Conservation (phyloP, 2,888 invertebrate genomes). For the Camptogramma bilineatum region DNA sequence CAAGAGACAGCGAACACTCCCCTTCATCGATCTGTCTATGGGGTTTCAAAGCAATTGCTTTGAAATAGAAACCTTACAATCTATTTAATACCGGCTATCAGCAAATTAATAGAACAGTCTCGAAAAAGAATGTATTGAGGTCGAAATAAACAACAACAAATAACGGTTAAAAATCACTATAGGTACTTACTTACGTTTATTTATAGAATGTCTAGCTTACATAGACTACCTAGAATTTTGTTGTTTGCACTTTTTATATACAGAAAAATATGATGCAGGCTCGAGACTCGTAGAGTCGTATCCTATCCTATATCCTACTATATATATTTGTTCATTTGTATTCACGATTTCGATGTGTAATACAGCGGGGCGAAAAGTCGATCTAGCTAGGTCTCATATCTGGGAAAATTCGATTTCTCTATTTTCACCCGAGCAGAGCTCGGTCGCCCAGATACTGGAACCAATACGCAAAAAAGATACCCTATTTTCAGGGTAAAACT, state of each 20-base stretch:
- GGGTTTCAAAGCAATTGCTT: constrained; percentile 34
- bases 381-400: too few species aligned
- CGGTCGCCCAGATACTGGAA: too few species aligned
- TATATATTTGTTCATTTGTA: too few species aligned
- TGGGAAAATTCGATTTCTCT: too few species aligned
- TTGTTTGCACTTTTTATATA: not conserved
- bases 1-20: not conserved
- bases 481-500: too few species aligned
- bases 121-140: constrained; percentile 13
- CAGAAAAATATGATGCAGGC: too few species aligned
- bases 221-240: not conserved
- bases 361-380: too few species aligned
- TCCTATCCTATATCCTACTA: too few species aligned
- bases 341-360: too few species aligned
- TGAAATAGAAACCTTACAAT: constrained; percentile 37
- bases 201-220: not conserved
- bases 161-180: not conserved
- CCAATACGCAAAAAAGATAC: too few species aligned
- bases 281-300: too few species aligned
- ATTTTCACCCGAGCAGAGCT: too few species aligned
- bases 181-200: not conserved
- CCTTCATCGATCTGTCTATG: constrained; percentile 21
- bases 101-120: constrained; percentile 30
- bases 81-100: constrained; percentile 22
- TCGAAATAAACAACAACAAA: constrained; percentile 6